Base-by-base conservation (phyloP, 2,797 vertebrate species). In the Limnodromus scolopaceus region DNA sequence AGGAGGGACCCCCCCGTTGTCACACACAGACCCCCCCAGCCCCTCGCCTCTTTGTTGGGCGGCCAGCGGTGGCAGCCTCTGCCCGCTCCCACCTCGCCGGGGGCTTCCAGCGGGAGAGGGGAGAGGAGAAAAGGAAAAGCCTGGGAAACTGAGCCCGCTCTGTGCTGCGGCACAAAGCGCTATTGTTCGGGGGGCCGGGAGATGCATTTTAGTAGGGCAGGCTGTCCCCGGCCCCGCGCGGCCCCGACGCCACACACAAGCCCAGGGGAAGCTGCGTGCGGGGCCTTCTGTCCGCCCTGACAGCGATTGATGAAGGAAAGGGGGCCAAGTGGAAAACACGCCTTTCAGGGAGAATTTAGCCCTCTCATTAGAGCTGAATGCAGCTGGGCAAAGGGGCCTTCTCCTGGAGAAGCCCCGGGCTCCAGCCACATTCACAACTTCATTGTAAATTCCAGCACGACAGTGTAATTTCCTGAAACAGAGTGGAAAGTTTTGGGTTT, bases 131-230 rank as follows among this genome's bases (percentile, higher is more conserved):
- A 89, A 92, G 97, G 78, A 43, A 90, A 97, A 97, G 98, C 98
- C 98, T 98, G 98, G 98, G 98, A 98, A 98, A 98, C 97, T 97
- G 96, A 97, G 96, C 89, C 90, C 46, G 87, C 96, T 91, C 97
- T 97, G 96, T 96, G 89, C 93, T 46, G 91, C 92, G 87, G 32
- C 89, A 98, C 98, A 98, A 98, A 97, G 97, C 81, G 49, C 97
- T 82, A 97, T 98, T 98, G 98, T 98, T 96, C 54, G 22, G 65
- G 75, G 91, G 88, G 93, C 96, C 96, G 96, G 89, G 97, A 90
- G 91, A 97, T 98, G 98, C 96, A 97, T 94, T 98, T 97, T 97
- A 97, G 96, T 98, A 97, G 98, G 98, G 95, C 97, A 93, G 97
- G 74, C 91, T 92, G 97, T 97, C 97, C 98, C 94, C 93, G 58